phyloP scores from a whole-genome alignment of 1,140 invertebrate species.

The Orius insidiosus region DNA sequence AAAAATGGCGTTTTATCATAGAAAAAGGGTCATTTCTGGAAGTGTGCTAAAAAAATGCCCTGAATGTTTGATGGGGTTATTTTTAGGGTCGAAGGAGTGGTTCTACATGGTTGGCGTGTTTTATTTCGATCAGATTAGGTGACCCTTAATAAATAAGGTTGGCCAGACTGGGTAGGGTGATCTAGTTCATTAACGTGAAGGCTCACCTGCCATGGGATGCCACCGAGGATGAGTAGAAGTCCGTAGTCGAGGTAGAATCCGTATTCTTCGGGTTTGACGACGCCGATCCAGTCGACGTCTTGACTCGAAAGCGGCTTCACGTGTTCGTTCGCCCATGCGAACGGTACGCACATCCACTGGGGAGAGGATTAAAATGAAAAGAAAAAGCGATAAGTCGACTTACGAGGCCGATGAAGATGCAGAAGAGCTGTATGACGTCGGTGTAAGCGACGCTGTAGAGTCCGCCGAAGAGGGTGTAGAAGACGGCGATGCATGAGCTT shows the following conservation, averaged over 20 bases:
- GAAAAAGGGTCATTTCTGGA: no score
- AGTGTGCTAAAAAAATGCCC: no score
- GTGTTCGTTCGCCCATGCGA: conserved; percentile 72
- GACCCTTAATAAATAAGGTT: not conserved
- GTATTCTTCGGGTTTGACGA: conserved; percentile 48
- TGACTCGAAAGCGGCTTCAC: conserved; percentile 59
- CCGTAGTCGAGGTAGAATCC: conserved; percentile 82
- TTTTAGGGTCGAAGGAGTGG: no score
- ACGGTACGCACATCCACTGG: conserved; percentile 92
- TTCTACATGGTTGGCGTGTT: no score
- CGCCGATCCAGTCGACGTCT: conserved; percentile 81
- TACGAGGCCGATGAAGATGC: conserved; percentile 91
- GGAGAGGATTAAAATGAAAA: conserved; percentile 11
- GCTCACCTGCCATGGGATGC: conserved; percentile 89
- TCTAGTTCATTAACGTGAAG: not conserved
- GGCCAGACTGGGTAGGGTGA: no score
- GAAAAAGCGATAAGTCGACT: conserved; percentile 22
- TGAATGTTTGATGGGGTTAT: no score
- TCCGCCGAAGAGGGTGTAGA: conserved; percentile 95
- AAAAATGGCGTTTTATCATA: no score
- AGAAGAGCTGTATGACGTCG: conserved; percentile 96
- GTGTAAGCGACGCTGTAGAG: conserved; percentile 97
- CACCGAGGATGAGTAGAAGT: conserved; percentile 83
- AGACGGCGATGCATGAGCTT: conserved; percentile 87
- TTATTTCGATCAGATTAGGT: not conserved